Evolutionary conservation across 2,113 vertebrate species (phyloP), one percentile per base, ranked within the genome.

Genomic region (Trogon surrucura): DNA sequence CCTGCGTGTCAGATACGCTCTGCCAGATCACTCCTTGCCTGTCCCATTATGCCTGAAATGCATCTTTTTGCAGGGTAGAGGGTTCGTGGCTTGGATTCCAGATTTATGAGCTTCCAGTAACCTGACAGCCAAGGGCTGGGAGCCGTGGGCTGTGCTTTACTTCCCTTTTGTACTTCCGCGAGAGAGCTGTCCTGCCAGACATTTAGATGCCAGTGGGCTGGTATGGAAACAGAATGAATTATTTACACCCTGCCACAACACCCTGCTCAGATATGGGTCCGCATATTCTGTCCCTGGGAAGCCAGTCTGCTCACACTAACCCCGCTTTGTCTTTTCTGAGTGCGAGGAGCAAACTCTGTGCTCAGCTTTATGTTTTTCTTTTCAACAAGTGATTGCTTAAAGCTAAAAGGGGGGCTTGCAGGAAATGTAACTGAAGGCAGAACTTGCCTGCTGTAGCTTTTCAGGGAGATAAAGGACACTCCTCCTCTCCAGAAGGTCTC

Each of bases 401-500:
- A 93, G 91, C 84, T 57, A 51, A 80, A 80, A 64, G 48, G 71
- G 61, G 61, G 61, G 53, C 47, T 92, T 61, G 23, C 65, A 56
- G 83, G 84, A 91, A 93, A n/a, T 64, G 36, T 48, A 93, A 96
- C 86, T 84, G 77, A 86, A 86, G 86, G 78, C 94, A 95, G 81
- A 85, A 85, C 80, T 85, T 83, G 75, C 81, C 62, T 77, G 88
- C 34, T 73, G 84, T 58, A 90, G 88, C 84, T 93, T 93, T 96
- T 73, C 22, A 69, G 88, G 91, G 91, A 95, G 84, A 77, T 88
- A 62, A 95, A 97, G 96, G 96, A 89, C 96, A 91, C 80, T 89
- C 92, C 94, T 91, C 88, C 70, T 73, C 66, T 96, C 91, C 95
- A 82, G 88, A 96, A 96, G 85, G 88, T 87, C 96, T 85, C 94